These are phyloP conservation scores for Volucella inflata DNA, from an alignment of 2,888 invertebrate genomes.

Conservation along the genomic window DNA sequence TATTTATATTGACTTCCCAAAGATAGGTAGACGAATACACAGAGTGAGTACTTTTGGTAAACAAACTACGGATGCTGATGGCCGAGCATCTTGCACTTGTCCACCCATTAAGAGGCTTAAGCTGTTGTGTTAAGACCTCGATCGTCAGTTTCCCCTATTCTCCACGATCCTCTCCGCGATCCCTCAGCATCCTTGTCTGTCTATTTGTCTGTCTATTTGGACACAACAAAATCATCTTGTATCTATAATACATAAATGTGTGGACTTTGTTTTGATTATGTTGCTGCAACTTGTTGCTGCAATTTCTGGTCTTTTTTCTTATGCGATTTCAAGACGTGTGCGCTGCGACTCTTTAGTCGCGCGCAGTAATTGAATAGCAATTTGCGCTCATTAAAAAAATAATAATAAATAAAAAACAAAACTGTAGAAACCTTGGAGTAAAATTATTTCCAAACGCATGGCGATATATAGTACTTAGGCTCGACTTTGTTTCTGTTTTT, in stretches of 20 bases:
- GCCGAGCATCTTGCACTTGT: constrained; percentile 9
- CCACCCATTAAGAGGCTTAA: constrained; percentile 53
- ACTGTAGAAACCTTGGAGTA: constrained; percentile 18
- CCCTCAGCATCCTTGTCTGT: background rate
- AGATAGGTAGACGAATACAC: constrained; percentile 7
- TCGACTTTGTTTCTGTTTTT: constrained; percentile 64
- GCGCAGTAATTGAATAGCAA: constrained; percentile 75
- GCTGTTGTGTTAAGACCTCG: constrained; percentile 48
- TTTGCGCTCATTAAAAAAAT: constrained; percentile 71
- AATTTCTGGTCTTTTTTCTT: background rate
- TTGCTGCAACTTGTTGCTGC: constrained; percentile 67
- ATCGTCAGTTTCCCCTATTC: background rate
- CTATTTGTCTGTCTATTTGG: constrained; percentile 6
- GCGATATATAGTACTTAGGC: constrained; percentile 59
- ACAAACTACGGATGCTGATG: constrained; percentile 10
- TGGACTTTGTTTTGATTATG: constrained; percentile 39
- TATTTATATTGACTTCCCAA: constrained; percentile 35
- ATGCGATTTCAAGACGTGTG: constrained; percentile 58
- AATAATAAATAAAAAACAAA: constrained; percentile 25
- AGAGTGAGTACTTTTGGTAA: constrained; percentile 18
- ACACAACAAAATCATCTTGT: constrained; percentile 47
- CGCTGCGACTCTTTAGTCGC: constrained; percentile 64
- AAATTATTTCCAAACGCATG: constrained; percentile 43
- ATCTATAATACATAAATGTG: constrained; percentile 39
- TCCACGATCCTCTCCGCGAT: background rate